phyloP scores from a whole-genome alignment of 2,888 invertebrate genomes.

The Polyommatus iphigenia region DNA sequence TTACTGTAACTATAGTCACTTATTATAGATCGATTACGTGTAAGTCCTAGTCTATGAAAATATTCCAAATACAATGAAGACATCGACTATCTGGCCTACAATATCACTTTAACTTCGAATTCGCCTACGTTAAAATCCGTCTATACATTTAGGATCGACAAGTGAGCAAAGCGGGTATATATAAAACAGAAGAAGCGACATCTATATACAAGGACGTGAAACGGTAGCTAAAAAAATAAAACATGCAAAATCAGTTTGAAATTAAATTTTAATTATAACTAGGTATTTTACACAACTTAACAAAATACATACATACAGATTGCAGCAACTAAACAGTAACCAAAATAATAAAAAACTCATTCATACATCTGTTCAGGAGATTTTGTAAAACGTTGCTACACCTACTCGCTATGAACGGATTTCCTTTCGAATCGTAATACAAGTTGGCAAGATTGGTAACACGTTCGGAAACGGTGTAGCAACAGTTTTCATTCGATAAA shows the following conservation, averaged over 20 bases:
- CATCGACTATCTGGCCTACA: conserved; percentile 68
- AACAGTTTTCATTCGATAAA: conserved; percentile 28
- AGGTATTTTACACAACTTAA: conserved; percentile 80
- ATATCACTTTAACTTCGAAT: conserved; percentile 57
- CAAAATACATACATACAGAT: conserved; percentile 73
- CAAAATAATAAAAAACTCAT: conserved; percentile 62
- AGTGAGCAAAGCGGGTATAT: conserved; percentile 34
- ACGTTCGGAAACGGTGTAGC: conserved; percentile 32
- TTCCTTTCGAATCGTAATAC: conserved; percentile 31
- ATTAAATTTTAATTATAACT: conserved; percentile 74
- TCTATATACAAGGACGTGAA: conserved; percentile 50
- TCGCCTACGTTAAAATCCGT: conserved; percentile 56
- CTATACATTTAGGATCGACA: conserved; percentile 54
- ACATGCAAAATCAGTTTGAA: conserved; percentile 69
- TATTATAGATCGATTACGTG: conserved; percentile 45
- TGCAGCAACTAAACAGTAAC: conserved; percentile 75
- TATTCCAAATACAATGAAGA: conserved; percentile 74
- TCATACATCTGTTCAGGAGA: conserved; percentile 53
- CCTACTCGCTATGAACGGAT: conserved; percentile 33
- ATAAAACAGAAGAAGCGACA: conserved; percentile 42
- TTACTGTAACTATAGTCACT: conserved; percentile 34
- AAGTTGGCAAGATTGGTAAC: conserved; percentile 43
- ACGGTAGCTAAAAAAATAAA: conserved; percentile 59
- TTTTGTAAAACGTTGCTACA: conserved; percentile 39
- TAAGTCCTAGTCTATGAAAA: conserved; percentile 60